Percentiles rank a stretch among this genome's conserved stretches.
These are phyloP conservation scores for Meandrusa payeni DNA, from an alignment of 2,888 invertebrate species.

Conservation along the genomic window DNA sequence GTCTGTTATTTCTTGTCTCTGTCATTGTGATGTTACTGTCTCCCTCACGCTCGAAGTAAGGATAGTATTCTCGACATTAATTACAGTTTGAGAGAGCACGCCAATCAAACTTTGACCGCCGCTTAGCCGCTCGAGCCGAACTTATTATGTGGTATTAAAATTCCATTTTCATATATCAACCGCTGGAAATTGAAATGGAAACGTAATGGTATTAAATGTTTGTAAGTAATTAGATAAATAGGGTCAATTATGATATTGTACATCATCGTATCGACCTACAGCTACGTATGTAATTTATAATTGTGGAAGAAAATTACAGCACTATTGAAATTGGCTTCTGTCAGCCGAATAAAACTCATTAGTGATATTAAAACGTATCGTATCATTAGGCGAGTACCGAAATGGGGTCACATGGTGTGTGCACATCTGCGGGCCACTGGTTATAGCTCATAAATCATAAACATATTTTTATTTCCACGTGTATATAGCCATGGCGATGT, in stretches of 20 bases:
- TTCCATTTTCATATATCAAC: constrained; percentile 64
- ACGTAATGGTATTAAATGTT: constrained; percentile 47
- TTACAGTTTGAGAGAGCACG: constrained; percentile 73
- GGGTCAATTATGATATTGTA: constrained; percentile 32
- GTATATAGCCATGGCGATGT: constrained; percentile 63
- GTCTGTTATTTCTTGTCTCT: constrained; percentile 27
- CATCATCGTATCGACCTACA: constrained; percentile 13
- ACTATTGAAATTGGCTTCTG: constrained; percentile 42
- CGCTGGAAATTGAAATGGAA: constrained; percentile 63
- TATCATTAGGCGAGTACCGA: constrained; percentile 62
- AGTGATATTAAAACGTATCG: constrained; percentile 46
- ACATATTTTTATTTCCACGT: constrained; percentile 60
- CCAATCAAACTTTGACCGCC: constrained; percentile 79
- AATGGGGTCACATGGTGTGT: constrained; percentile 61
- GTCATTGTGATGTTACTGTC: constrained; percentile 41
- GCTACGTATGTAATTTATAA: constrained; percentile 34
- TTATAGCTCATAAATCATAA: constrained; percentile 75
- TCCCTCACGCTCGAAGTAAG: constrained; percentile 53
- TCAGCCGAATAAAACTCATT: constrained; percentile 50
- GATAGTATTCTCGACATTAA: constrained; percentile 68
- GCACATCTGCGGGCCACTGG: constrained; percentile 70
- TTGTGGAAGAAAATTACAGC: constrained; percentile 40
- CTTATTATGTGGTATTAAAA: constrained; percentile 78
- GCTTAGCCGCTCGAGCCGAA: constrained; percentile 72
- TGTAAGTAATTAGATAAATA: constrained; percentile 47